Base-by-base conservation (phyloP, 2,113 vertebrate species). In the Ramphastos sulfuratus region DNA sequence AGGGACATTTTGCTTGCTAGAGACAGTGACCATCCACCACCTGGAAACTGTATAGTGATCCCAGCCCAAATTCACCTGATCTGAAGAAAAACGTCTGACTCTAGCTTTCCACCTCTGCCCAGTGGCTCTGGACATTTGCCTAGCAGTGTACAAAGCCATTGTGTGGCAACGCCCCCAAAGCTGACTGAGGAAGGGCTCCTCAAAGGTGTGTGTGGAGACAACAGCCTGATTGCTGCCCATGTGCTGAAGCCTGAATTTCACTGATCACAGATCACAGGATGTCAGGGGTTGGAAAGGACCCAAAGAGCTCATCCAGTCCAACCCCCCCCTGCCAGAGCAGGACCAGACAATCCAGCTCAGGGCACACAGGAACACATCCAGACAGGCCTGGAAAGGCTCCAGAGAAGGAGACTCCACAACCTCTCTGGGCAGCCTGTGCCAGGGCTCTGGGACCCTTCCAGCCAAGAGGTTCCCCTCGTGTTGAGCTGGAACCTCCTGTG, bases 111-210 rank as follows among this genome's bases (percentile, higher is more conserved):
- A 27, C 23, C 20, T 44, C 74, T 61, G 23, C 7, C 21, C 37
- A 35, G 44, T 7, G 5, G 14, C 12, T 9, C 0, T 0, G 37
- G 61, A 15, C 3, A 4, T 56, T 75, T 46, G 72, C 4, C 3
- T 33, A 61, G 5, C 12, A 46, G 52, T 25, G 28, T 14, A 7
- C 50, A 75, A 61, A 89, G 30, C 17, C 30, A 15, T 48, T 25
- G 33, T 30, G 27, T 9, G 25, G 75, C 42, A 91, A 69, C 2
- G 9, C 11, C 63, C 76, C n/a, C 52, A 70, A 76, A 50, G 11
- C 15, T n/a, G 59, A 6, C 58, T 39, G 21, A 39, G 52, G 30
- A 77, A 79, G 11, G 23, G 6, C n/a, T 87, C 67, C 66, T 80
- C 10, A 21, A 48, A 73, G 39, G 37, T 5, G 18, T 1, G 0